Base-by-base conservation (phyloP, 2,797 vertebrate genomes). In the Helarctos malayanus region DNA sequence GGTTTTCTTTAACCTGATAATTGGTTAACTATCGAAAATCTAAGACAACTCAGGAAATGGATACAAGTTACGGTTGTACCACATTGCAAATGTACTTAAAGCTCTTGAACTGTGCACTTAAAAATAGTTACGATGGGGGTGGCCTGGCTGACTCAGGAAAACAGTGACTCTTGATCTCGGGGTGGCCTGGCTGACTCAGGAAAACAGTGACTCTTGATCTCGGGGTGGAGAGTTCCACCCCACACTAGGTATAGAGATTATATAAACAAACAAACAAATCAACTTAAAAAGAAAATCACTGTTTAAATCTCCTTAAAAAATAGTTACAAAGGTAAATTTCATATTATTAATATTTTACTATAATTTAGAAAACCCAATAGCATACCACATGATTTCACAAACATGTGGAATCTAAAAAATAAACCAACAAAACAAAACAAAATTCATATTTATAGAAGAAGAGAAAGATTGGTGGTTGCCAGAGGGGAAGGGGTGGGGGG, bases 1-100 rank as follows among this genome's bases (percentile, higher is more conserved):
- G 45, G 41, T 86, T 97, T 97, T 82, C 27, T 16, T 69, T 73
- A 96, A 76, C 6, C 27, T 85, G 88, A 71, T 47, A 90, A 91
- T 56, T 78, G 32, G 15, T 18, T 90, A 81, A 25, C 35, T 73
- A 59, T 25, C n/a, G 73, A 92, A 94, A 95, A 19, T 14, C 14
- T 69, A 87, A 0, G 81, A 80, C 13, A 85, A 85, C n/a, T 93
- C 54, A 54, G 59, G 13, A 89, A 87, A 82, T 52, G 38, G 41
- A 52, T 65, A 78, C 61, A 19, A 80, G 61, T 27, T 38, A 93
- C 12, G 6, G n/a, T 14, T 81, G 8, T 3, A 52, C 19, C 89
- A 47, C 25, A 63, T 7, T 76, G 69, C 65, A 23, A 93, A 56
- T 52, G 3, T 65, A 49, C 56, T 84, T 71, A 69, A 83, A 80